Base-by-base conservation (phyloP, 2,797 vertebrate species). In the Rhodeus uyekii region DNA sequence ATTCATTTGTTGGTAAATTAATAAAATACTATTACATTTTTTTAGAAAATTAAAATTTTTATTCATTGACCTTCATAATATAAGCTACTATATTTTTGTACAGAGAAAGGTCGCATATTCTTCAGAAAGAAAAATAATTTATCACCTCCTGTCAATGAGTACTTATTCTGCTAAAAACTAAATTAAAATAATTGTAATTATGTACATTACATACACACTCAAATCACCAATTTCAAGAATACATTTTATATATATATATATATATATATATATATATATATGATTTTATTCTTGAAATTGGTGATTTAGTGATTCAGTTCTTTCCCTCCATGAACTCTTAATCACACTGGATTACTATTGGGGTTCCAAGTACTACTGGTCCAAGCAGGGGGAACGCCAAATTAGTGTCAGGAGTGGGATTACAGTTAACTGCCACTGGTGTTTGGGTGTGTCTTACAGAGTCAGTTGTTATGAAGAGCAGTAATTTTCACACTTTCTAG, bases 401-500 rank as follows among this genome's bases (percentile, higher is more conserved):
- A 55, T 90, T 88, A 91, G 89, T 90, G 86, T 55, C 63, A 42
- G 38, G 85, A 85, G 86, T 86, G 86, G 90, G 92, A 93, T 94
- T 93, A 93, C 86, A 82, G 86, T 79, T 92, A 93, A 92, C 92
- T 92, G 88, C 88, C 86, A 88, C 77, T 89, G 83, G 73, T 87
- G 81, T 74, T 83, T 90, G 91, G 93, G 92, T 92, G 92, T 91
- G 90, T 89, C 89, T 89, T 90, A 83, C 82, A 78, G 83, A 90
- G 89, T 88, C 84, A 81, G 90, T 89, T 86, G 87, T 87, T 64
- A 87, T 89, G 88, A 92, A 87, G 89, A 88, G 85, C 85, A 87
- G 89, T 89, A 87, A 92, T 93, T 93, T 93, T 87, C 78, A 90
- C 78, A 87, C 73, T 86, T 85, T 7, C 71, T 90, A 85, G 83